Base-by-base conservation (phyloP, 2,888 invertebrate species). In the Omphaloscelis lunosa region DNA sequence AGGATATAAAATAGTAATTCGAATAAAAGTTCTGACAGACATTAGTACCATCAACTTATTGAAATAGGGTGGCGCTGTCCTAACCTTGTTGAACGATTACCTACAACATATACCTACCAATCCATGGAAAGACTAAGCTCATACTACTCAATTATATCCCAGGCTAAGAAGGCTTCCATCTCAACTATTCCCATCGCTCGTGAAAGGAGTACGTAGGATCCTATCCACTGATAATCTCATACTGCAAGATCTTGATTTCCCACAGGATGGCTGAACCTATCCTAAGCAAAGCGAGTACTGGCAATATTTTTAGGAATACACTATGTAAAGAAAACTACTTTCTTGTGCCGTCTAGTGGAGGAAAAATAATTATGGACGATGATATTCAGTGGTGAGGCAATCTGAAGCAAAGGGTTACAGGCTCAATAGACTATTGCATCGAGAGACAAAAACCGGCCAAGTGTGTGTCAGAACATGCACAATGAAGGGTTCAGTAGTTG, bases 161-260 rank as follows among this genome's bases (percentile, higher is more conserved):
- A 29, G 29, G 34, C 12, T 45, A 53, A 51, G 17, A 48, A 45
- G 56, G n/a, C 48, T 27, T 39, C 41, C 12, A 69, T 27, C 12
- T 23, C 34, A 77, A 41, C 72, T 69, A 86, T 78, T 72, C 83
- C 83, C 79, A 59, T 68, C 6, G 72, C 86, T 78, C 69, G 20
- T 79, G 83, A 75, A 72, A 58, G 27, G n/a, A 82, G 62, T 56
- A 79, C 69, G 12, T 62, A 67, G 61, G 62, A 51, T 77, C 48
- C 29, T 72, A 71, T 70, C 72, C 34, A 45, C 83, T 63, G 79
- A 84, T 83, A 86, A 86, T 86, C 79, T 84, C 34, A 62, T 75
- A 79, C 86, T 61, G 66, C 66, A 59, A 74, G 67, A 66, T 58
- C 29, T 41, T 79, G 79, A 84, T 84, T 84, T 84, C 83, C 83